These are phyloP conservation scores for Galaxias olidus DNA, from an alignment of 2,797 vertebrate species.

Conservation along the genomic window DNA sequence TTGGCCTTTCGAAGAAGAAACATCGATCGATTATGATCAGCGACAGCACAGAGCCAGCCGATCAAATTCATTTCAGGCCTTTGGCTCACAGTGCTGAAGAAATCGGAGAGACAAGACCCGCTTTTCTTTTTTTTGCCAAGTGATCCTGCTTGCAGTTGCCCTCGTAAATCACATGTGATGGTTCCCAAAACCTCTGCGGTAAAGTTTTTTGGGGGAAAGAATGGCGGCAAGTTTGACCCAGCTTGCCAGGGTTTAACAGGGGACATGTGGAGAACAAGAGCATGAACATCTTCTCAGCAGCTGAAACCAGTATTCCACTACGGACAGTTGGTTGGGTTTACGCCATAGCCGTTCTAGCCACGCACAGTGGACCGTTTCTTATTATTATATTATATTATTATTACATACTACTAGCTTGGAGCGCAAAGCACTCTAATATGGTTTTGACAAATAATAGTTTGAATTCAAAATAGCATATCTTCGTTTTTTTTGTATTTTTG, in stretches of 20 bases:
- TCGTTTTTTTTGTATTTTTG: too few species aligned
- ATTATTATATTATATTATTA: too few species aligned
- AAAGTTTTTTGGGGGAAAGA: neutral
- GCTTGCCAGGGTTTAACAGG: neutral
- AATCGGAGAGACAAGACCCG: conserved; percentile 47
- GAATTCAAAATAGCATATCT: too few species aligned
- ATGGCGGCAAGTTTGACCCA: neutral
- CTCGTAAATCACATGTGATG: conserved; percentile 27
- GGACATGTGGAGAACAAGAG: conserved; percentile 5
- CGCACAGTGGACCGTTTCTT: too few species aligned
- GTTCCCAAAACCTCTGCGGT: conserved; percentile 21
- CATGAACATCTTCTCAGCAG: too few species aligned
- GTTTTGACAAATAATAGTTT: too few species aligned
- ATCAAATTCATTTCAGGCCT: conserved; percentile 45
- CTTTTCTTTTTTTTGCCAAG: conserved; percentile 31
- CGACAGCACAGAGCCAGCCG: conserved; percentile 42
- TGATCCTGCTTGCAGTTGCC: conserved; percentile 12
- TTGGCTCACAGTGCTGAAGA: conserved; percentile 37
- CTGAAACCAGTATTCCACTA: too few species aligned
- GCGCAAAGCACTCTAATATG: too few species aligned
- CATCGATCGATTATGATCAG: conserved; percentile 50
- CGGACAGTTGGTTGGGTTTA: too few species aligned
- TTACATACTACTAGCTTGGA: too few species aligned
- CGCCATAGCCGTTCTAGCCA: too few species aligned
- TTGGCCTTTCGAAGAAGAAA: conserved; percentile 39